phyloP scores from a whole-genome alignment of 2,888 invertebrate genomes.

The Ptychoptera albimana region DNA sequence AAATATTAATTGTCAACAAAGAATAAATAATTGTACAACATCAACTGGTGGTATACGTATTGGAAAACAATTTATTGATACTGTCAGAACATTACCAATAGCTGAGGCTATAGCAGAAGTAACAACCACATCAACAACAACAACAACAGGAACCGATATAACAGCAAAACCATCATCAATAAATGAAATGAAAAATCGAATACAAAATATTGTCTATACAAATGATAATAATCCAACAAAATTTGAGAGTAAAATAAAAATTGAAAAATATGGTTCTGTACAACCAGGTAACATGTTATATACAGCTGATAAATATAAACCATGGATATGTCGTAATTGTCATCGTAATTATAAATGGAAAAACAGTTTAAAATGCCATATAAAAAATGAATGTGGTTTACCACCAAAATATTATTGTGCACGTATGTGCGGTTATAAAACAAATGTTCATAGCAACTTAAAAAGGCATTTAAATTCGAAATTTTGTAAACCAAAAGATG shows the following conservation, averaged over 20 bases:
- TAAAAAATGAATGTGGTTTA: slow-evolving; percentile 48
- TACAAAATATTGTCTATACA: too few species aligned
- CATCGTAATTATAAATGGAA: slow-evolving; percentile 58
- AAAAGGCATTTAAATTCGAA: slow-evolving; percentile 31
- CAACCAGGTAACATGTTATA: slow-evolving; percentile 31
- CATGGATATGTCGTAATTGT: slow-evolving; percentile 46
- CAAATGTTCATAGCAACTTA: slow-evolving; percentile 31
- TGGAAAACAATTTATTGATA: too few species aligned
- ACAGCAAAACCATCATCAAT: background rate
- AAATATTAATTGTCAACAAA: too few species aligned
- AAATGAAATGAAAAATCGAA: background rate
- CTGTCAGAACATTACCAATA: background rate
- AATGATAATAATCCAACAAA: too few species aligned
- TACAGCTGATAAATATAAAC: slow-evolving; percentile 29
- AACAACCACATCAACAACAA: slow-evolving; percentile 11
- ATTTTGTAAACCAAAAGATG: slow-evolving; percentile 23
- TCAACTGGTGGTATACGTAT: too few species aligned
- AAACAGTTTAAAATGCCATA: slow-evolving; percentile 53
- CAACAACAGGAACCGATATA: slow-evolving; percentile 12
- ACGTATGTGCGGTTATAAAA: slow-evolving; percentile 31
- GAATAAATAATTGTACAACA: too few species aligned
- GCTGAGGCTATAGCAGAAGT: background rate
- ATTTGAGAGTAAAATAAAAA: slow-evolving; percentile 1
- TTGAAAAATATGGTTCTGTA: slow-evolving; percentile 12
- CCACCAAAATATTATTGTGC: slow-evolving; percentile 33